phyloP scores from a whole-genome alignment of 2,113 vertebrate genomes.

The Megaceryle maxima region DNA sequence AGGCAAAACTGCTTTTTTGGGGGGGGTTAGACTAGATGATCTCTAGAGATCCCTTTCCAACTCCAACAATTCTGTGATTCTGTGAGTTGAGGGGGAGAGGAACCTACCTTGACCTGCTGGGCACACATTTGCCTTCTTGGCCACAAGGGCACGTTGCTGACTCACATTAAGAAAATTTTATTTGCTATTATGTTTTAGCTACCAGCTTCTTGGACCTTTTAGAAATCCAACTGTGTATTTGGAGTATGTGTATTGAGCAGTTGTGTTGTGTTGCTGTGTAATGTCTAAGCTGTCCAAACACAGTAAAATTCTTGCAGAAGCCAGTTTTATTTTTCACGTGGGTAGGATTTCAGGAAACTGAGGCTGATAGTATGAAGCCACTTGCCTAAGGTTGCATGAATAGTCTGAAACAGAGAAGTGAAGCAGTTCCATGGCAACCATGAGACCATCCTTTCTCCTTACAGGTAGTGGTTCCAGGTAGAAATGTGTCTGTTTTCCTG shows the following conservation, averaged over 20 bases:
- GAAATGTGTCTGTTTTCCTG: not conserved
- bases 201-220: not conserved
- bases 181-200: not conserved
- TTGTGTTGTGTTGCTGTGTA: not conserved
- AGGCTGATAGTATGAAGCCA: too few species aligned
- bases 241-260: not conserved
- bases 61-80: too few species aligned
- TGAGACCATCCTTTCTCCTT: not conserved
- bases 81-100: too few species aligned
- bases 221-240: fast-evolving
- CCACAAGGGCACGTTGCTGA: too few species aligned
- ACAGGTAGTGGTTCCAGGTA: not conserved
- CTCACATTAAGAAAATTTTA: too few species aligned
- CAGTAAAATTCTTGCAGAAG: not conserved
- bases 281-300: not conserved
- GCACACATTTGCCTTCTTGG: too few species aligned
- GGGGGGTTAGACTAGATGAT: too few species aligned
- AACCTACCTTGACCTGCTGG: too few species aligned
- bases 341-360: too few species aligned
- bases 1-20: too few species aligned
- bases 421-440: not conserved
- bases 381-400: not conserved
- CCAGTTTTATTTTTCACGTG: not conserved
- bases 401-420: not conserved
- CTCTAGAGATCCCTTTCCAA: too few species aligned